Evolutionary conservation across 1,140 invertebrate genomes (phyloP).

Genomic region (Nephotettix cincticeps): DNA sequence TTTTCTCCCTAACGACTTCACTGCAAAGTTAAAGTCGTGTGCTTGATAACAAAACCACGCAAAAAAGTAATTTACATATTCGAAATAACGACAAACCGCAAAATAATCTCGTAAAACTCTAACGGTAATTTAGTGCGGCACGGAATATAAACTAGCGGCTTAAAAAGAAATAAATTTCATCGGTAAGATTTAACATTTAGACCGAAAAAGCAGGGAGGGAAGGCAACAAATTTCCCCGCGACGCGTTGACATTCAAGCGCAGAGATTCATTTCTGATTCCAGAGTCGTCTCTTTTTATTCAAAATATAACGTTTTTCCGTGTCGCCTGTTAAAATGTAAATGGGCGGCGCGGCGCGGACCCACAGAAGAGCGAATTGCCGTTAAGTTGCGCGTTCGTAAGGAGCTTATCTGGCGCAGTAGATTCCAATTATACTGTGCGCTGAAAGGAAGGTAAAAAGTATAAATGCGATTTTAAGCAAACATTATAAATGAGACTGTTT

Average conservation of each 20-base stretch:
- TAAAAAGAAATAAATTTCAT: constrained; percentile 4
- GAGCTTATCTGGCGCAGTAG: background rate
- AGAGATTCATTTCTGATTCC: constrained; percentile 21
- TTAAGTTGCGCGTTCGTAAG: background rate
- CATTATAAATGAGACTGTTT: constrained; percentile 21
- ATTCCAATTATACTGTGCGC: constrained; percentile 11
- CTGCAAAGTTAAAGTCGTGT: too few relatives aligned
- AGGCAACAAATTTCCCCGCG: constrained; percentile 2
- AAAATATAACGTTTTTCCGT: constrained; percentile 13
- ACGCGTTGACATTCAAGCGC: constrained; percentile 19
- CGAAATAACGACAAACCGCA: too few relatives aligned
- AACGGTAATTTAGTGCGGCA: background rate
- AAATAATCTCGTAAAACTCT: too few relatives aligned
- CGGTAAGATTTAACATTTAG: constrained; percentile 21
- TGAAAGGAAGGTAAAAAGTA: constrained; percentile 22
- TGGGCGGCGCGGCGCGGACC: background rate
- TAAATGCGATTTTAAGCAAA: constrained; percentile 23
- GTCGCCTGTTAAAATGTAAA: constrained; percentile 13
- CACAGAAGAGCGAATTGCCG: background rate
- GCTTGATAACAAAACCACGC: too few relatives aligned
- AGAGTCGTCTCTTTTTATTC: constrained; percentile 17
- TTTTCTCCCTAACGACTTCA: too few relatives aligned
- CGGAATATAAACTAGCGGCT: background rate
- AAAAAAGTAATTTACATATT: too few relatives aligned
- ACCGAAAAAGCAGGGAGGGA: background rate